Evolutionary conservation across 2,113 vertebrate species (phyloP), one percentile per base, ranked within the genome.

Genomic region (Carassius auratus): DNA sequence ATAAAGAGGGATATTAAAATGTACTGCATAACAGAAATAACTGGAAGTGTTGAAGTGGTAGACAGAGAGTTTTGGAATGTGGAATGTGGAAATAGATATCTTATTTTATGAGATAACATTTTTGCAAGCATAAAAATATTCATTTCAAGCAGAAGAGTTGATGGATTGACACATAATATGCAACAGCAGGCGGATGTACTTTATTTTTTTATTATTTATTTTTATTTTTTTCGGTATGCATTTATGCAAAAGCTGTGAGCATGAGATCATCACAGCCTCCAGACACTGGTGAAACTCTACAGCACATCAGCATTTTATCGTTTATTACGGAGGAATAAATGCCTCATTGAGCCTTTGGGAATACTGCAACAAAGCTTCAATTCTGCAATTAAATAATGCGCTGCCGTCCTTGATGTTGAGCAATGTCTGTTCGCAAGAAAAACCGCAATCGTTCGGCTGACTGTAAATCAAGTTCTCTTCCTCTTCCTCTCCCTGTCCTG

Each of bases 261-360:
- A 82, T n/a, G 55, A 52, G 87, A 79, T 23, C 45, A 80, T 79
- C 21, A 74, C 17, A 77, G 52, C 62, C 69, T 36, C 45, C 79
- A 84, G 83, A 89, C 14, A 61, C 81, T 17, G 45, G 7, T 84
- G 73, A 74, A 68, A 75, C 77, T 87, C 89, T 89, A 92, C 69
- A 88, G 78, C 81, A 89, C 85, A 91, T 94, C 90, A 91, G 88
- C 89, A 90, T 84, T 90, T 91, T 88, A 78, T 23, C 26, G 5
- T 83, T 78, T 85, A 86, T 86, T 86, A 88, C 83, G 1, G 26
- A 59, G 57, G 77, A 86, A 85, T 74, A 61, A 90, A 90, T 88
- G 64, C 85, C 68, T 78, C 66, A 71, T 76, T 83, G 55, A 81
- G 90, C 75, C 81, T 82, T 19, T 85, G 23, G 86, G 68, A 82